These are phyloP conservation scores for Mormyrus iriodes DNA, from an alignment of 2,113 vertebrate species.

Conservation along the genomic window DNA sequence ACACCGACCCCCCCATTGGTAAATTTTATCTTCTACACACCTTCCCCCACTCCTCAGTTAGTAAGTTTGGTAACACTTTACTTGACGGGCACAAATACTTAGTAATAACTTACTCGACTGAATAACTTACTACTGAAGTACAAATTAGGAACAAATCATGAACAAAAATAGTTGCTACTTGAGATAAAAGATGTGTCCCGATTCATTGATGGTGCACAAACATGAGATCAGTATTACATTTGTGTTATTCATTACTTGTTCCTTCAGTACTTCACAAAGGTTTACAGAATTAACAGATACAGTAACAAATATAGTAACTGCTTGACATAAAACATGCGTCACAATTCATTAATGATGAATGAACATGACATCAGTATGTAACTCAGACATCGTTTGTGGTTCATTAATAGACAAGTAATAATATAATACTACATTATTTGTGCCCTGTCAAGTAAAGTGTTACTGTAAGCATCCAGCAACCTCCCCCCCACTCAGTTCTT, in stretches of 20 bases:
- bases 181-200: not conserved
- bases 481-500: not conserved
- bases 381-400: no score
- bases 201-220: not conserved
- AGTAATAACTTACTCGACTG: not conserved
- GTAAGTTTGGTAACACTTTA: not conserved
- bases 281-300: no score
- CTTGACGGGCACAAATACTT: not conserved
- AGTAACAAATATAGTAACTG: no score
- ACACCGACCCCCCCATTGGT: not conserved
- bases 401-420: no score
- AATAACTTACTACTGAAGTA: not conserved
- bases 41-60: not conserved
- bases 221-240: not conserved
- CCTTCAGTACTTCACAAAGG: not conserved
- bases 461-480: no score
- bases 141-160: not conserved
- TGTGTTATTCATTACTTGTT: not conserved
- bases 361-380: no score
- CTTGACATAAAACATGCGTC: no score
- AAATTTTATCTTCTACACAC: not conserved
- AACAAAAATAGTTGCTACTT: not conserved
- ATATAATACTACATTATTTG: no score
- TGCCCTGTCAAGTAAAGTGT: no score
- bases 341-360: not conserved